These are phyloP conservation scores for Thymelicus sylvestris DNA, from an alignment of 2,888 invertebrate genomes.

Conservation along the genomic window DNA sequence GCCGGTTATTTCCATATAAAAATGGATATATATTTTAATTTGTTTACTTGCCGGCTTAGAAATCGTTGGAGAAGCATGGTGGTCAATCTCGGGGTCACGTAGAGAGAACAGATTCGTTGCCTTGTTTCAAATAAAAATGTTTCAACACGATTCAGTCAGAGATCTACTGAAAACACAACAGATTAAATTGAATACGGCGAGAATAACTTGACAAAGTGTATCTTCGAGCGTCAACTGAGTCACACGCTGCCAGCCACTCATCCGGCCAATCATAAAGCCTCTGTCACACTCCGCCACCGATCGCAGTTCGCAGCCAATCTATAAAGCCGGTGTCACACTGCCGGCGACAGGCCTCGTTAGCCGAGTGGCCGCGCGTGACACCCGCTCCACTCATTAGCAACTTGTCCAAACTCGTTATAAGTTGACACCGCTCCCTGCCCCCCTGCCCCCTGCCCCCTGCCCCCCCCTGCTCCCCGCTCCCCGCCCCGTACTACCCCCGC, in stretches of 20 bases:
- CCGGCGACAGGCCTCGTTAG: conserved; percentile 27
- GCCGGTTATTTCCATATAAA: too few relatives aligned
- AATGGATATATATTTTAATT: too few relatives aligned
- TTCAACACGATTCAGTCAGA: background rate
- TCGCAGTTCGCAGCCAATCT: conserved; percentile 32
- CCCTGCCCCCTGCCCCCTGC: too few relatives aligned
- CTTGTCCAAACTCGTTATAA: conserved; percentile 80
- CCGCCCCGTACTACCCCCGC: conserved; percentile 37
- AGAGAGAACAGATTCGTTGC: too few relatives aligned
- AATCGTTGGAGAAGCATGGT: too few relatives aligned
- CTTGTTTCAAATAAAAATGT: too few relatives aligned
- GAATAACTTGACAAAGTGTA: conserved; percentile 7
- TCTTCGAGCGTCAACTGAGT: background rate
- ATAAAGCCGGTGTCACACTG: conserved; percentile 36
- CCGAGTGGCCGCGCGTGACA: conserved; percentile 44
- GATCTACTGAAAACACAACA: background rate
- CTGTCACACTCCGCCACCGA: conserved; percentile 28
- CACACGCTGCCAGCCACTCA: conserved; percentile 5
- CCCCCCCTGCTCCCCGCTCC: conserved; percentile 40
- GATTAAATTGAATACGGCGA: background rate
- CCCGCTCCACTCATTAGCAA: conserved; percentile 71
- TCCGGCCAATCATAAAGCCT: conserved; percentile 31
- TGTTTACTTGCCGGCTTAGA: too few relatives aligned
- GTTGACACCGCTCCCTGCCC: conserved; percentile 52
- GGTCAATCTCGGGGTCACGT: too few relatives aligned